These are phyloP conservation scores for human (Homo sapiens) DNA, from an alignment of 2,113 vertebrate genomes.

Conservation along the genomic window GRCh38 chr17:28062001-28062500, in stretches of 20 bases:
- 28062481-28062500: not conserved
- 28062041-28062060: not conserved
- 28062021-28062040: not conserved
- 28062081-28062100: constrained; percentile 9
- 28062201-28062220: not conserved
- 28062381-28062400: not conserved
- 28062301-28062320: constrained; percentile 8
- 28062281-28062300: constrained; percentile 3
- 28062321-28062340: constrained; percentile 32
- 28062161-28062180: not conserved
- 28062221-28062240: not conserved
- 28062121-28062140: not conserved
- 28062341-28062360: constrained; percentile 9
- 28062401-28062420: not conserved
- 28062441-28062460: not conserved
- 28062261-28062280: not conserved
- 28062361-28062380: not conserved
- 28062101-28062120: constrained; percentile 13
- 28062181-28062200: not conserved
- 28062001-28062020: not conserved
- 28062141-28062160: not conserved
- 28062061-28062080: not conserved
- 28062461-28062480: constrained; percentile 1
- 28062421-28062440: not conserved
- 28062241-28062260: not conserved